Evolutionary conservation across 2,888 invertebrate genomes (phyloP), one percentile per base, ranked within the genome.

Genomic region (Podabrus alpinus): DNA sequence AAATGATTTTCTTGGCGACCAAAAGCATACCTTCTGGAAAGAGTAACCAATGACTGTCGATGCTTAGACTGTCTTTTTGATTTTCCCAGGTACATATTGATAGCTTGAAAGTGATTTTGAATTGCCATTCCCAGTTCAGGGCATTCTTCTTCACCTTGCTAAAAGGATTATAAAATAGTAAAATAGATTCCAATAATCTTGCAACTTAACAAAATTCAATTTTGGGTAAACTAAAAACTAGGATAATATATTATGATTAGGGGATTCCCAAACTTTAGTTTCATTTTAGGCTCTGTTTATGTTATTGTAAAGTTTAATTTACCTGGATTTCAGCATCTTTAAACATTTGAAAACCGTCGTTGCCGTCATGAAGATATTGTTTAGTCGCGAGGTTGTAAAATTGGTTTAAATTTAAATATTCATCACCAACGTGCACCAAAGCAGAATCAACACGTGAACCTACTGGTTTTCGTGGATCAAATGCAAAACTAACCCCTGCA

Each of bases 101-200:
- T 95, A 2, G 97, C 94, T 73, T 94, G 92, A 87, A 97, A 97
- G 86, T 97, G 96, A 87, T 97, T 97, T 88, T 96, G 95, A 17
- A 97, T 90, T 0, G 95, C 94, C 81, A 95, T 91, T 9, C 94
- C 94, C 77, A 97, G 87, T 84, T 95, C 94, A 0, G 96, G 95
- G 81, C 95, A 95, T 87, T 94, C 93, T 85, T 97, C 97, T 71
- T 95, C 94, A 81, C 93, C 92, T 80, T 95, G 90, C 95, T 95
- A 81, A 0, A 84, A 84, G 75, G 19, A 78, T 78, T 79, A 62
- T 75, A 15, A 21, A 68, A 69, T 66, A 59, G 13, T 15, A 16
- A 15, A 24, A 69, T n/a, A n/a, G n/a, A n/a, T n/a, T n/a, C n/a
- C n/a, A n/a, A n/a, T n/a, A n/a, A n/a, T n/a, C n/a, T n/a, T n/a